Percentiles rank a stretch among this genome's conserved stretches.
Evolutionary conservation across 2,797 vertebrate species (phyloP).

Genomic region (Typhlichthys eigenmanni): DNA sequence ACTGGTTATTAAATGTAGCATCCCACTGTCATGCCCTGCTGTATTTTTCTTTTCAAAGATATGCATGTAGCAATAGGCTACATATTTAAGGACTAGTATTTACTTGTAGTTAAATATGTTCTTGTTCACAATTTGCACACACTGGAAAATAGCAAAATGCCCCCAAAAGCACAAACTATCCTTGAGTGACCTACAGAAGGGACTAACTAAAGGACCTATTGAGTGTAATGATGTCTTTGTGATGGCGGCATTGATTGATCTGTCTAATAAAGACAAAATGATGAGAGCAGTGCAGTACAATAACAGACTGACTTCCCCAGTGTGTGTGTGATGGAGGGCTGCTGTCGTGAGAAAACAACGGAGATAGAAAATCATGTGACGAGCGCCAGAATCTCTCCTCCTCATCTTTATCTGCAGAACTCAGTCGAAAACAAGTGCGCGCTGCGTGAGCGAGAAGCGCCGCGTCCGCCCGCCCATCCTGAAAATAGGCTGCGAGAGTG

Average conservation of each 20-base stretch:
- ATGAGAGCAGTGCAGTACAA: constrained; percentile 13
- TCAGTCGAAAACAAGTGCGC: constrained; percentile 40
- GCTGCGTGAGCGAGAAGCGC: constrained; percentile 45
- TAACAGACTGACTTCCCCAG: constrained; percentile 7
- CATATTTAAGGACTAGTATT: too few species aligned
- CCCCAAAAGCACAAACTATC: not conserved
- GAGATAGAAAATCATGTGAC: constrained; percentile 56
- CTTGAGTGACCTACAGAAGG: constrained; percentile 10
- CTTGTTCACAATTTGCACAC: too few species aligned
- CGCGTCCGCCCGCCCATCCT: constrained; percentile 53
- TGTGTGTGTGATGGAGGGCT: constrained; percentile 16
- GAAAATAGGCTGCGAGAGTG: constrained; percentile 66
- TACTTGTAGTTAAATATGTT: too few species aligned
- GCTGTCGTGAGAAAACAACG: constrained; percentile 29
- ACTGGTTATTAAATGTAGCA: too few species aligned
- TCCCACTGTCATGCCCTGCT: too few species aligned
- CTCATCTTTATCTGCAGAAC: constrained; percentile 60
- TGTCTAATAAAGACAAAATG: not conserved
- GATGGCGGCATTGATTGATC: constrained; percentile 13
- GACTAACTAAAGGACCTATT: not conserved
- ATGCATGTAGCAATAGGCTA: too few species aligned
- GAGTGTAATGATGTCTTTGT: not conserved
- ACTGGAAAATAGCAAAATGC: not conserved
- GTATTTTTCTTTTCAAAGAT: too few species aligned
- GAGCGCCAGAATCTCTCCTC: constrained; percentile 38